A percentile compares a stretch with the other conserved stretches of the same genome.
Conservation (phyloP, 2,113 vertebrate species). For the Eurystomus gularis region DNA sequence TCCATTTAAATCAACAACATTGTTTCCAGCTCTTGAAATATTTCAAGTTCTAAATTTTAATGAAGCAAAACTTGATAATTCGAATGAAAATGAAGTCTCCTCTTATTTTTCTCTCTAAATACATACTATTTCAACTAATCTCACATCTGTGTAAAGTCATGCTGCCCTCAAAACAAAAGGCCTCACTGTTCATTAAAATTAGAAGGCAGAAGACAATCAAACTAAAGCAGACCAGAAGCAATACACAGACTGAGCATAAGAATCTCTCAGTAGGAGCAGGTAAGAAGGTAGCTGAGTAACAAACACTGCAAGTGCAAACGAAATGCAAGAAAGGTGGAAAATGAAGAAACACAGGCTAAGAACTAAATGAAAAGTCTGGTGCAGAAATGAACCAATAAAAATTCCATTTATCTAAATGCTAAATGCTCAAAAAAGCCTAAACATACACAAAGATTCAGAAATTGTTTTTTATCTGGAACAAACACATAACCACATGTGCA, state of each 20-base stretch:
- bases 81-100: neutral
- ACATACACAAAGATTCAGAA: neutral
- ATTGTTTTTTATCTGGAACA: neutral
- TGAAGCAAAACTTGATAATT: neutral
- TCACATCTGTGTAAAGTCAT: neutral
- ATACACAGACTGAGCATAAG: neutral
- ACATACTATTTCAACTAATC: neutral
- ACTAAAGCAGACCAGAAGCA: neutral
- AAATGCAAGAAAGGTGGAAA: neutral
- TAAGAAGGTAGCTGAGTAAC: neutral
- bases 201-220: neutral
- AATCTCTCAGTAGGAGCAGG: neutral
- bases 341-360: neutral
- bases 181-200: neutral
- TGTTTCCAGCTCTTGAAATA: neutral
- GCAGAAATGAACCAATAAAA: neutral
- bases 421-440: neutral
- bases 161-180: neutral
- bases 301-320: neutral
- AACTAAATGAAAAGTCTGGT: neutral
- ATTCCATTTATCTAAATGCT: neutral
- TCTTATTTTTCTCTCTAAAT: neutral
- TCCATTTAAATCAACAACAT: neutral
- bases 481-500: accelerated
- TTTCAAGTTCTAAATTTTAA: neutral